phyloP scores from a whole-genome alignment of 2,888 invertebrate species.

The Rhamnusium bicolor region DNA sequence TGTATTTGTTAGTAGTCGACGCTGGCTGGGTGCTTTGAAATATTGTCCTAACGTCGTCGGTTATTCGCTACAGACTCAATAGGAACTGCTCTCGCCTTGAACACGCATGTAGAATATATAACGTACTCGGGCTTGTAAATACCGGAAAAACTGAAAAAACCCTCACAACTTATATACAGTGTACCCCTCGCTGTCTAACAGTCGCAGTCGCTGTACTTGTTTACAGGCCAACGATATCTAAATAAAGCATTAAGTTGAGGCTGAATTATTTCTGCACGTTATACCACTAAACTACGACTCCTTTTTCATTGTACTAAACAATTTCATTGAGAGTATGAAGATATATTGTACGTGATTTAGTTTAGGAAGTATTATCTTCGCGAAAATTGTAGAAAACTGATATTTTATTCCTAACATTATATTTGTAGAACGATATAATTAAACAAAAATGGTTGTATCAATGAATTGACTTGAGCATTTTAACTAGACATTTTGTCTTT shows the following conservation, averaged over 20 bases:
- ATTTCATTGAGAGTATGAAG: background rate
- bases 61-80: conserved; percentile 62
- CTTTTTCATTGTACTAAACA: background rate
- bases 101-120: conserved; percentile 58
- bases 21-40: conserved; percentile 60
- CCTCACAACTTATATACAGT: background rate
- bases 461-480: too few relatives aligned
- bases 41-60: conserved; percentile 61
- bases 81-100: conserved; percentile 56
- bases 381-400: too few relatives aligned
- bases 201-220: background rate
- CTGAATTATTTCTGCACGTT: background rate
- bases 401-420: too few relatives aligned
- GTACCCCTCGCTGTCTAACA: background rate
- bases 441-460: too few relatives aligned
- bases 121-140: conserved; percentile 47
- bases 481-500: too few relatives aligned
- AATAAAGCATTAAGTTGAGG: background rate
- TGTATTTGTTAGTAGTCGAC: conserved; percentile 62
- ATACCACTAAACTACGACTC: background rate
- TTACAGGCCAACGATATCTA: background rate
- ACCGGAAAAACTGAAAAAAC: conserved; percentile 40
- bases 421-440: conserved; percentile 8
- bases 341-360: background rate
- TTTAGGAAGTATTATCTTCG: background rate